Evolutionary conservation across 2,888 invertebrate genomes (phyloP), one percentile per base, ranked within the genome.

Genomic region (Sylvicola fuscatus): DNA sequence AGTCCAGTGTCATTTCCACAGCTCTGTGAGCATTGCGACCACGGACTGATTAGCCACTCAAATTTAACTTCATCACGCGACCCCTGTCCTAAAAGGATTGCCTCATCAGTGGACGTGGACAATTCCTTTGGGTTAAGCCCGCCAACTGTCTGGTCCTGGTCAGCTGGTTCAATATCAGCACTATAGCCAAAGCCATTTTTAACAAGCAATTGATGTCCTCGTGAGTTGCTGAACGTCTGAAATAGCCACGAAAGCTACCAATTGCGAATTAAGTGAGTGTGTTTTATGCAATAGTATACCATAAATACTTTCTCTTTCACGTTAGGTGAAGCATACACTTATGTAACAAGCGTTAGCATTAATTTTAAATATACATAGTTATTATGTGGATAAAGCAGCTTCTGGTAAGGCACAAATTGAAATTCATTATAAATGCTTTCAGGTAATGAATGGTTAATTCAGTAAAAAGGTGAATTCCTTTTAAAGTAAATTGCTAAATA

Each of bases 11-110:
- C 67, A 30, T 76, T 75, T 1, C 83, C 83, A 48, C 90, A 92
- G 1, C 72, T 72, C 43, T 79, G 76, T 2, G 80, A 82, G 52
- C 92, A 92, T 11, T 71, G 66, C 0, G 86, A 79, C 92, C 92
- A 93, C 8, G 78, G 74, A 1, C 79, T 76, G 10, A 77, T 70
- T 49, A 70, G 65, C 87, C 87, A 89, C 43, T 73, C 72, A 52
- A 80, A 84, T 46, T 71, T 60, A 43, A 73, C 48, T 47, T 65
- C 58, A 41, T 54, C 53, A 41, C 58, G 45, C 35, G 50, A 52
- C 10, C 53, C 37, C 13, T 26, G 8, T 4, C 32, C 59, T 56
- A 6, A 54, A 26, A 38, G 32, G 4, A 33, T 15, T 10, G 14
- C 26, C 27, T 38, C 28, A 14, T 37, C 53, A 5, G 47, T 46